Percentiles rank a stretch among this genome's conserved stretches.
These are phyloP conservation scores for Hypanus sabinus DNA, from an alignment of 2,113 vertebrate genomes.

Conservation along the genomic window DNA sequence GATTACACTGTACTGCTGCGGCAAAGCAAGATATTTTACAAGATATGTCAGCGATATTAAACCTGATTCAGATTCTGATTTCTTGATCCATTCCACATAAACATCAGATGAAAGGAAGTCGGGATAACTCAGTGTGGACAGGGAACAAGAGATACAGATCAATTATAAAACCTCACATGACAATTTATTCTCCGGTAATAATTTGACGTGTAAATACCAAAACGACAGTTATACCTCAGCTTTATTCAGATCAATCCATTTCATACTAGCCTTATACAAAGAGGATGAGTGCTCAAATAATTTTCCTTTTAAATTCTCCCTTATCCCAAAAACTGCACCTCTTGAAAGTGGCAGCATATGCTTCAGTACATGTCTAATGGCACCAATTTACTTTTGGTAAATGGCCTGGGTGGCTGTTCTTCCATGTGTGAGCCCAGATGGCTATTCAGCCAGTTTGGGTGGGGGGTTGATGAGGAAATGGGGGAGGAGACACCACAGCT, in stretches of 20 bases:
- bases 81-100: neutral
- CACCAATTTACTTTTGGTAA: neutral
- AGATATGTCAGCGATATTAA: too few species aligned
- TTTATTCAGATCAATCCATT: neutral
- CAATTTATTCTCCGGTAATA: neutral
- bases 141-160: neutral
- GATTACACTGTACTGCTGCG: too few species aligned
- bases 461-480: too few species aligned
- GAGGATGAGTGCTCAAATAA: neutral
- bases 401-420: neutral
- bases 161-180: neutral
- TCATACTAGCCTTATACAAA: neutral
- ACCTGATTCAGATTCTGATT: too few species aligned
- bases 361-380: neutral
- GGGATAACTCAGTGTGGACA: neutral
- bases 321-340: neutral
- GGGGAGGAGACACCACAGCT: neutral
- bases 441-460: neutral
- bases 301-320: neutral
- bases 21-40: too few species aligned
- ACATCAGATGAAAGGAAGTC: neutral
- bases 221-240: neutral
- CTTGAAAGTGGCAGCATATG: neutral
- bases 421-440: conserved; percentile 6
- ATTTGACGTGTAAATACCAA: neutral